Evolutionary conservation across 2,888 invertebrate genomes (phyloP).

Genomic region (Pyrocoelia pectoralis): DNA sequence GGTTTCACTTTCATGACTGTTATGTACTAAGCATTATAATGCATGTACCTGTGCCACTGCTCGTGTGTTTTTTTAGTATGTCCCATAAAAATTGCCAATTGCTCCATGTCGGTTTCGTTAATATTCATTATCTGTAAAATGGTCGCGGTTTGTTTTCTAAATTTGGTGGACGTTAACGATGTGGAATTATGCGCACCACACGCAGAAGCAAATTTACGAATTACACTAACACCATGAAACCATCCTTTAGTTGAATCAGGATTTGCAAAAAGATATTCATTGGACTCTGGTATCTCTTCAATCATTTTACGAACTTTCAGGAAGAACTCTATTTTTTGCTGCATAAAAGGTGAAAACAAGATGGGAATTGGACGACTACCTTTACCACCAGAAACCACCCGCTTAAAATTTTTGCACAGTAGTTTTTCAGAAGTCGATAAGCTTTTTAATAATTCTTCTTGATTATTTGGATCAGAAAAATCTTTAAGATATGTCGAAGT

Average conservation of each 20-base stretch:
- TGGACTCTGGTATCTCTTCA: conserved; percentile 31
- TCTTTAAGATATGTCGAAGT: conserved; percentile 18
- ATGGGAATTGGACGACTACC: conserved; percentile 37
- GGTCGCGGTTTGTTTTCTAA: conserved; percentile 43
- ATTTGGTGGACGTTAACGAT: conserved; percentile 40
- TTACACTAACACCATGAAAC: conserved; percentile 38
- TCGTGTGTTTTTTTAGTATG: conserved; percentile 44
- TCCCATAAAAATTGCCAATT: conserved; percentile 45
- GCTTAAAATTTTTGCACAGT: conserved; percentile 37
- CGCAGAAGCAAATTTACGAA: conserved; percentile 39
- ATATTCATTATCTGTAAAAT: conserved; percentile 39
- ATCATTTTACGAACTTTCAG: conserved; percentile 24
- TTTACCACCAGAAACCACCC: conserved; percentile 39
- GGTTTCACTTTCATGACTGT: too few species aligned
- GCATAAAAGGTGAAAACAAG: conserved; percentile 36
- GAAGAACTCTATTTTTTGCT: conserved; percentile 32
- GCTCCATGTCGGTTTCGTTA: conserved; percentile 41
- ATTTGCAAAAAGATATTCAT: conserved; percentile 42
- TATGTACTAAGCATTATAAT: too few species aligned
- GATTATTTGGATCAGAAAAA: conserved; percentile 16
- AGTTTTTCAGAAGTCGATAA: conserved; percentile 35
- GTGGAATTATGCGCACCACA: conserved; percentile 33
- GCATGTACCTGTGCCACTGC: conserved; percentile 36
- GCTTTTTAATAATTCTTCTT: conserved; percentile 32
- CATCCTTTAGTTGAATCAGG: conserved; percentile 34